Conservation (phyloP, 2,888 invertebrate genomes). For the Osmoderma eremita region DNA sequence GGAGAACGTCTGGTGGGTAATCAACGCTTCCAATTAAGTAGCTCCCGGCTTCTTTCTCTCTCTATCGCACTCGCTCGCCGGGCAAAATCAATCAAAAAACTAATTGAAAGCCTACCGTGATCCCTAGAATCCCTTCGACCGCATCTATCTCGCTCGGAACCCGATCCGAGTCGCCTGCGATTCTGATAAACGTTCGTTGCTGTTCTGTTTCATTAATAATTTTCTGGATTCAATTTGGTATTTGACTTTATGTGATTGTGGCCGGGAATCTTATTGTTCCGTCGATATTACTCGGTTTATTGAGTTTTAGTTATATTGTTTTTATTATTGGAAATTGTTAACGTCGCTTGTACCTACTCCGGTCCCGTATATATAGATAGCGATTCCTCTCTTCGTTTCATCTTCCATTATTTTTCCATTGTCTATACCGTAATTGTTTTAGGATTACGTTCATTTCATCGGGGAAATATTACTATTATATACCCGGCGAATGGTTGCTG, state of each 20-base stretch:
- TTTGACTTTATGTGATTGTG: constrained; percentile 61
- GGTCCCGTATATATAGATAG: constrained; percentile 36
- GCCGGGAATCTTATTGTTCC: constrained; percentile 59
- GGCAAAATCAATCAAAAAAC: constrained; percentile 64
- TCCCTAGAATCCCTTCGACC: constrained; percentile 59
- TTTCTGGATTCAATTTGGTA: constrained; percentile 62
- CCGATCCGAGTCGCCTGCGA: constrained; percentile 39
- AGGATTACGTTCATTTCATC: constrained; percentile 44
- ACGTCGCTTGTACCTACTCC: constrained; percentile 22
- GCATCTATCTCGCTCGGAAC: constrained; percentile 45
- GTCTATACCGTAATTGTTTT: constrained; percentile 53
- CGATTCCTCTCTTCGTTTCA: constrained; percentile 52
- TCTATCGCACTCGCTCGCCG: no score
- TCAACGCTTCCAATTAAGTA: constrained; percentile 64
- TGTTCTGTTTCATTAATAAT: constrained; percentile 62
- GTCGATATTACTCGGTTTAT: constrained; percentile 60
- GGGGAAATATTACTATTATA: constrained; percentile 42
- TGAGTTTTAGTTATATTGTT: constrained; percentile 61
- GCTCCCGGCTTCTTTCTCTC: constrained; percentile 57
- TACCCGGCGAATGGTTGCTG: not conserved
- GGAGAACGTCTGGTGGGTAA: constrained; percentile 59
- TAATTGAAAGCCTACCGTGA: constrained; percentile 64
- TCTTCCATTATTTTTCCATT: constrained; percentile 59
- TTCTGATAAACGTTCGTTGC: constrained; percentile 54
- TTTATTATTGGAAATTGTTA: constrained; percentile 53